Conservation (phyloP, 1,140 invertebrate species). For the Bombus haemorrhoidalis region DNA sequence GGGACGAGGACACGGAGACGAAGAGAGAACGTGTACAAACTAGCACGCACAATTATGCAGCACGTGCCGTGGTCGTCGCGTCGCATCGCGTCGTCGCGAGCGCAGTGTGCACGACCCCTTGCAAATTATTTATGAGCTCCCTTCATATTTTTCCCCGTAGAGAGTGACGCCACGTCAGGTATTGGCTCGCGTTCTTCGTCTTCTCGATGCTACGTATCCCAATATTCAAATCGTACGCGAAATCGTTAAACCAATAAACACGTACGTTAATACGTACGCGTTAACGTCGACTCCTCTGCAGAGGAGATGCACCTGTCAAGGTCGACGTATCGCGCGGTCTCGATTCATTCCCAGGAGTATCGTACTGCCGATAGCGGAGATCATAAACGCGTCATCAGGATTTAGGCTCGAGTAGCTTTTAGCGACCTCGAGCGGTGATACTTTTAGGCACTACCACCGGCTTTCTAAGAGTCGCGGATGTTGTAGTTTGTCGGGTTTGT, state of each 20-base stretch:
- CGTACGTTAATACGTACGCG: not conserved
- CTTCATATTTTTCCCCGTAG: slow-evolving; percentile 73
- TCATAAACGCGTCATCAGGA: too few species aligned
- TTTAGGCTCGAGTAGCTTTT: too few species aligned
- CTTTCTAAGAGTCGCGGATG: too few species aligned
- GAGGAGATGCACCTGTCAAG: too few species aligned
- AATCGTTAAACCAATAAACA: not conserved
- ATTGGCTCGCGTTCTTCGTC: slow-evolving; percentile 12
- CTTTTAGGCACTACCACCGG: too few species aligned
- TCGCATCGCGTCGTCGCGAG: slow-evolving; percentile 25
- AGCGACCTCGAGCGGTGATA: accelerated
- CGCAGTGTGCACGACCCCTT: slow-evolving; percentile 66
- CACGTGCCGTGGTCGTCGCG: slow-evolving; percentile 67
- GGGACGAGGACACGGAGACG: slow-evolving; percentile 6
- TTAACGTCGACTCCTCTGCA: too few species aligned
- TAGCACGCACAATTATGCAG: slow-evolving; percentile 76
- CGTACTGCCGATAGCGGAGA: too few species aligned
- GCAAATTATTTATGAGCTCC: slow-evolving; percentile 80
- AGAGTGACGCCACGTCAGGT: slow-evolving; percentile 48
- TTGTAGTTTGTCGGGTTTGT: too few species aligned
- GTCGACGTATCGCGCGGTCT: too few species aligned
- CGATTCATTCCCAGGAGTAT: too few species aligned
- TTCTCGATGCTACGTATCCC: not conserved
- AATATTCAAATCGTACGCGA: too few species aligned
- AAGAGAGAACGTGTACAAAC: slow-evolving; percentile 55